These are phyloP conservation scores for Myripristis jacobus DNA, from an alignment of 2,797 vertebrate genomes.

Conservation along the genomic window DNA sequence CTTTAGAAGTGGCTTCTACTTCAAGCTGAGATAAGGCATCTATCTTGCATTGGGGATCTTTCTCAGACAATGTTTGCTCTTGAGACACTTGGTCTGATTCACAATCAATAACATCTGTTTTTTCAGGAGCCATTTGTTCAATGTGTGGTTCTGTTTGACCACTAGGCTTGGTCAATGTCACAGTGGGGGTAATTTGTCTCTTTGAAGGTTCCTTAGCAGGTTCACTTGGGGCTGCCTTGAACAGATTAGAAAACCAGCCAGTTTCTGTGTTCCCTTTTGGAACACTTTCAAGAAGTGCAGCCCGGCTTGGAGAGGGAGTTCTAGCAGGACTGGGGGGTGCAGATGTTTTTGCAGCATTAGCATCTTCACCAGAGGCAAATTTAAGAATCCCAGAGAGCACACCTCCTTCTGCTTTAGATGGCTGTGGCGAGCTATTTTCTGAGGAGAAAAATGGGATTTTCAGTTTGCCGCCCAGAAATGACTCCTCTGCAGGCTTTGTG, in stretches of 20 bases:
- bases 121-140: slow-evolving; percentile 47
- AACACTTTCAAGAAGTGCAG: slow-evolving; percentile 77
- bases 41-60: slow-evolving; percentile 30
- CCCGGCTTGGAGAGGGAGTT: slow-evolving; percentile 68
- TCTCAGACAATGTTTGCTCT: slow-evolving; percentile 36
- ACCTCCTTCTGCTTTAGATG: slow-evolving; percentile 76
- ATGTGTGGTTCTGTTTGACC: slow-evolving; percentile 54
- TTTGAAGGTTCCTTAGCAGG: slow-evolving; percentile 59
- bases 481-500: slow-evolving; percentile 74
- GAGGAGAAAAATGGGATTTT: slow-evolving; percentile 89
- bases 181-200: slow-evolving; percentile 59
- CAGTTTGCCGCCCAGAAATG: slow-evolving; percentile 85
- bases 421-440: slow-evolving; percentile 77
- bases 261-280: slow-evolving; percentile 83
- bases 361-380: slow-evolving; percentile 80
- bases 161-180: slow-evolving; percentile 67
- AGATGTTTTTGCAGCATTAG: slow-evolving; percentile 43
- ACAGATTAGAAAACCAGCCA: slow-evolving; percentile 88
- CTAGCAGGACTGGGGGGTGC: slow-evolving; percentile 55
- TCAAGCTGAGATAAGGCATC: slow-evolving; percentile 36
- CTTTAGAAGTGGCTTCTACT: slow-evolving; percentile 37
- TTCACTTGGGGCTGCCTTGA: slow-evolving; percentile 79
- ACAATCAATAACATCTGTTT: slow-evolving; percentile 8
- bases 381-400: slow-evolving; percentile 84
- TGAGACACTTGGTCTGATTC: slow-evolving; percentile 35